Percentiles rank a stretch among this genome's conserved stretches.
Evolutionary conservation across 2,888 invertebrate species (phyloP).

Genomic region (Agrypnus murinus): DNA sequence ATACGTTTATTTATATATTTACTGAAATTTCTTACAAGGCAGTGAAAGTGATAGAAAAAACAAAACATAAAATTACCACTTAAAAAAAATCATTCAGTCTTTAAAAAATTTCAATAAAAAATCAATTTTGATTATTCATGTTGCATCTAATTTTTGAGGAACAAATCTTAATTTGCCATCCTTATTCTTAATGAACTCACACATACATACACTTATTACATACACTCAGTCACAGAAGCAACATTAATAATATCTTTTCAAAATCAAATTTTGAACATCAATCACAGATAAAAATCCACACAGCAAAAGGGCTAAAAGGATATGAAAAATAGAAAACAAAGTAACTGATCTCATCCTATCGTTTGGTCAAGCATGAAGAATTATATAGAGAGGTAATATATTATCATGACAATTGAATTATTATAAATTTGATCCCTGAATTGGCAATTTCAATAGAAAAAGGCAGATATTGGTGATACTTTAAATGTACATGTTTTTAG

Average conservation of each 20-base stretch:
- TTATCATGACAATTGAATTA: too few species aligned
- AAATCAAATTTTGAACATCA: conserved; percentile 5
- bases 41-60: conserved; percentile 22
- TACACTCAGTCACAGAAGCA: neutral
- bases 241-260: conserved; percentile 6
- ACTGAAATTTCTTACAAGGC: conserved; percentile 20
- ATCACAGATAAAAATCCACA: conserved; percentile 22
- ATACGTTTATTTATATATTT: conserved; percentile 6
- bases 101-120: conserved; percentile 8
- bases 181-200: conserved; percentile 5
- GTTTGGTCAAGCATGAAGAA: too few species aligned
- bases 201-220: too few species aligned
- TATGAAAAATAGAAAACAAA: too few species aligned
- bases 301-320: neutral
- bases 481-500: neutral
- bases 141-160: conserved; percentile 7
- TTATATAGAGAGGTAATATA: too few species aligned
- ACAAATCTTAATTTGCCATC: neutral
- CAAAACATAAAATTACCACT: conserved; percentile 32
- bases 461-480: conserved; percentile 3
- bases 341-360: too few species aligned
- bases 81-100: conserved; percentile 42
- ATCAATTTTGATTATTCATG: conserved; percentile 12
- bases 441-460: neutral
- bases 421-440: too few species aligned